Evolutionary conservation across 2,888 invertebrate genomes (phyloP), one percentile per base, ranked within the genome.

Genomic region (Nycteola revayana): DNA sequence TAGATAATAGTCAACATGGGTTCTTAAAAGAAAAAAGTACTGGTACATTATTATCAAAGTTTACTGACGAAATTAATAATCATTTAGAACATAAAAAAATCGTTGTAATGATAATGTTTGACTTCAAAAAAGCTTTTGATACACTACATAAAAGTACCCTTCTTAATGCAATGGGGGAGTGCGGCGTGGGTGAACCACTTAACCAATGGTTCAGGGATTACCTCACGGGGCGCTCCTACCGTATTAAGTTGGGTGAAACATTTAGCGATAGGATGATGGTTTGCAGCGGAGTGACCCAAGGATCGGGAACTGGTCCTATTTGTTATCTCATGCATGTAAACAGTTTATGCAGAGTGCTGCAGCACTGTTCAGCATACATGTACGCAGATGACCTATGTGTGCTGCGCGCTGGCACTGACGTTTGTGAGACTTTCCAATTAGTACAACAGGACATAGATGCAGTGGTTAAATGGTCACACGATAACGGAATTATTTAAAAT

Each of bases 91-190:
- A 33, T 0, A 33, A 28, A 24, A 23, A 33, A 9, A n/a, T 28
- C 10, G 18, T 33, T 1, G 1, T 33, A 6, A 17, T 25, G 0
- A 2, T 30, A 17, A 26, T 36, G 10, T 25, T 10, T 8, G 25
- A 36, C 5, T 30, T n/a, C 17, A 36, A 36, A 36, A 36, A 30
- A 17, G 30, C 29, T 0, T 36, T 36, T 14, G 35, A 36, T 3
- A 36, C 35, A 2, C 7, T 36, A 3, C 22, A 36, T 20, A 17
- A n/a, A n/a, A 22, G 26, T 2, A 36, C 30, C 0, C 14, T 31
- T 4, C 10, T 31, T 1, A 31, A 27, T 2, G 36, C 17, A 1
- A 23, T 31, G 18, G 10, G 17, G 22, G 30, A 31, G 30, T 36
- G 35, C 7, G 36, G 36, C 7, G 27, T 31, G 23, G 1, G 27